These are phyloP conservation scores for Poeciliopsis turrubarensis DNA, from an alignment of 2,113 vertebrate species.

Conservation along the genomic window DNA sequence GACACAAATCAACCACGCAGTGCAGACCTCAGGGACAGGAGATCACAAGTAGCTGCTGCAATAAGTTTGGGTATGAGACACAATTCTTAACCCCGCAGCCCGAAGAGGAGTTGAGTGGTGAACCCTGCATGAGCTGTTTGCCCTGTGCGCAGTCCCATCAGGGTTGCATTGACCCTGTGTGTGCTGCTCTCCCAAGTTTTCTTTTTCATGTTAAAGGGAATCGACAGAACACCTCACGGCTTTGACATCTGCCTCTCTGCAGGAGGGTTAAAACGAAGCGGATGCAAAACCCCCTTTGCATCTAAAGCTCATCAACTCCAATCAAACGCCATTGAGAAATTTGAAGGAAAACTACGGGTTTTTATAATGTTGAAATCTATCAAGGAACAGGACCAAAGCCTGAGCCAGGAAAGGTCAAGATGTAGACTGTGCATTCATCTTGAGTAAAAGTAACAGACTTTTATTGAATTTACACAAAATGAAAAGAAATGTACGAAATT, in stretches of 20 bases:
- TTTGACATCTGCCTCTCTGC: no score
- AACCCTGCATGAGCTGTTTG: no score
- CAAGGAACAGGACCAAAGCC: neutral
- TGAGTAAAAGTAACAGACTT: no score
- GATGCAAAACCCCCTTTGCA: slow-evolving; percentile 26
- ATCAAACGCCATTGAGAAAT: neutral
- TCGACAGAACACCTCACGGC: no score
- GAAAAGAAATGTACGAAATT: neutral
- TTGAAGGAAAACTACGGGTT: slow-evolving; percentile 2
- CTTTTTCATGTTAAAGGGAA: no score
- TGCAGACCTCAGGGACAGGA: slow-evolving; percentile 38
- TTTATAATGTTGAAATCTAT: slow-evolving; percentile 33
- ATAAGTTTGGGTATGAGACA: slow-evolving; percentile 46
- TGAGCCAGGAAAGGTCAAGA: neutral
- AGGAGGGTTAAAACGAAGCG: slow-evolving; percentile 7
- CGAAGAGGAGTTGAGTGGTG: no score
- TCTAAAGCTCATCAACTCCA: slow-evolving; percentile 19
- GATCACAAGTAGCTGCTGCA: slow-evolving; percentile 47
- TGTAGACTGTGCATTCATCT: no score
- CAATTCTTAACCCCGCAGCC: slow-evolving; percentile 13
- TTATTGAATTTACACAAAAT: neutral
- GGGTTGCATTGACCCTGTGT: no score
- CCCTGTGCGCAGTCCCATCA: no score
- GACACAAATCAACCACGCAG: slow-evolving; percentile 37
- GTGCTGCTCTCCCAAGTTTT: no score